These are phyloP conservation scores for Zingel zingel DNA, from an alignment of 2,113 vertebrate genomes.

Conservation along the genomic window DNA sequence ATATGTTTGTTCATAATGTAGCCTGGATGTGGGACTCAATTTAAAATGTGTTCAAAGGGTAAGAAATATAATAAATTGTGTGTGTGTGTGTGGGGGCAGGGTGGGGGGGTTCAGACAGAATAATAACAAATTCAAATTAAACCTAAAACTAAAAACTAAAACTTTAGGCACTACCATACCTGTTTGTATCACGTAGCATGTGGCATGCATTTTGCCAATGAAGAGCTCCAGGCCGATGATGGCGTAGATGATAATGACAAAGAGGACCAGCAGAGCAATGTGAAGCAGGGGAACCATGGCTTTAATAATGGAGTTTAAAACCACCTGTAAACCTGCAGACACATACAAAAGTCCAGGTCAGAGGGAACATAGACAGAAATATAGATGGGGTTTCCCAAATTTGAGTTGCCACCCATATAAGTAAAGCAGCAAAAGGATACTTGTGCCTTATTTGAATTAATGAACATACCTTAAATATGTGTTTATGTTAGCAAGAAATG, in stretches of 20 bases:
- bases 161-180: constrained; percentile 52
- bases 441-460: not conserved
- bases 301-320: constrained; percentile 88
- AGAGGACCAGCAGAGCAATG: constrained; percentile 87
- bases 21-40: not conserved
- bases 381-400: not conserved
- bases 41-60: not conserved
- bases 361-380: not conserved
- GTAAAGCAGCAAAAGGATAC: not conserved
- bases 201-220: constrained; percentile 87
- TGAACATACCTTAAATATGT: not conserved
- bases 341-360: constrained; percentile 9
- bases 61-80: not conserved
- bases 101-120: not conserved
- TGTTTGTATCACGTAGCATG: constrained; percentile 79
- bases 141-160: not conserved
- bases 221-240: constrained; percentile 87
- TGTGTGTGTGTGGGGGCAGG: too few relatives aligned
- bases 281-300: constrained; percentile 88
- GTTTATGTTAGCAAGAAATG: not conserved
- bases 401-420: not conserved
- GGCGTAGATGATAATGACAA: constrained; percentile 88
- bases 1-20: not conserved
- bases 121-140: not conserved
- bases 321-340: constrained; percentile 85